These are phyloP conservation scores for Callorhinus ursinus DNA, from an alignment of 2,113 vertebrate genomes.

Conservation along the genomic window DNA sequence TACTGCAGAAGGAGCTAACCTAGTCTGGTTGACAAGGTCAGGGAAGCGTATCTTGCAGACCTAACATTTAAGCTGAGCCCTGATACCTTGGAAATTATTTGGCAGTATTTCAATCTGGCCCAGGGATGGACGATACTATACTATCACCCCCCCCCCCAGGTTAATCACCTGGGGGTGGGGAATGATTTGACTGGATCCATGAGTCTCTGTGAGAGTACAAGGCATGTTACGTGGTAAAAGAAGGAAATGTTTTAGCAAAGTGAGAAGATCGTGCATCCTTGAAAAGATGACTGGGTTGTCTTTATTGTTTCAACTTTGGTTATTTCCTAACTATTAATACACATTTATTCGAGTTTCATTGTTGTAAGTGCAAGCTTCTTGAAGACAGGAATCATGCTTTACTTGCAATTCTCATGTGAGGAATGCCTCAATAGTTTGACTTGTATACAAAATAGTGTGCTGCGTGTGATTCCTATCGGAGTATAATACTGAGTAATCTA, in stretches of 20 bases:
- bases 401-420: not conserved
- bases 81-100: not conserved
- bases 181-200: not conserved
- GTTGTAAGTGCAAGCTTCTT: not conserved
- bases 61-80: not conserved
- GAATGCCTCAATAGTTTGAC: not conserved
- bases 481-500: not conserved
- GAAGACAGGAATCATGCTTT: not conserved
- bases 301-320: not conserved
- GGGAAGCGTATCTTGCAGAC: not conserved
- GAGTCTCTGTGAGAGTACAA: not conserved
- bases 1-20: not conserved
- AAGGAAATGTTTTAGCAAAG: not conserved
- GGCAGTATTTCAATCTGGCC: not conserved
- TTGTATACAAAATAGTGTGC: not conserved
- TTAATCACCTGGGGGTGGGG: not conserved
- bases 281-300: not conserved
- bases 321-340: not conserved
- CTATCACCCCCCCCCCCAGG: no score
- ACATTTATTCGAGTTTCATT: not conserved
- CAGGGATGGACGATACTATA: not conserved
- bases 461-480: not conserved
- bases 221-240: not conserved
- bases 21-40: not conserved
- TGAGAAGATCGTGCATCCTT: not conserved